Conservation (phyloP, 2,113 vertebrate species). For the Paratilapia polleni region DNA sequence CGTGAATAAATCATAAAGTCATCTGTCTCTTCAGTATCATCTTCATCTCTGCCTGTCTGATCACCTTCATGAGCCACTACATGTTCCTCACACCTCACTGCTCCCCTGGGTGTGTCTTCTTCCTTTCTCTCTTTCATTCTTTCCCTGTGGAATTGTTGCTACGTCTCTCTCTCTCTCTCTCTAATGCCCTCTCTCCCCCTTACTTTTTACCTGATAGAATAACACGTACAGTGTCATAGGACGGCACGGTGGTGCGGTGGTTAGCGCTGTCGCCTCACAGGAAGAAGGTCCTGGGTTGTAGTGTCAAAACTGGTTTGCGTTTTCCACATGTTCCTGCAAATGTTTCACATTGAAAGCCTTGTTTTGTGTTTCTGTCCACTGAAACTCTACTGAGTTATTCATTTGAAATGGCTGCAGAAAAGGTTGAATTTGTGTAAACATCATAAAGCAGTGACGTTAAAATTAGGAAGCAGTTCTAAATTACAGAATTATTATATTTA, state of each 20-base stretch:
- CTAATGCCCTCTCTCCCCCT: background rate
- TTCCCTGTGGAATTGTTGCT: background rate
- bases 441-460: no score
- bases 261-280: background rate
- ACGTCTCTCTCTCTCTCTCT: no score
- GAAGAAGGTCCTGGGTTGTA: background rate
- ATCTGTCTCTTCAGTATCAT: background rate
- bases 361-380: no score
- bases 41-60: background rate
- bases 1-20: background rate
- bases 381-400: no score
- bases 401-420: no score
- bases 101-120: background rate
- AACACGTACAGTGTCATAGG: background rate
- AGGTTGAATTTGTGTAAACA: no score
- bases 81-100: background rate
- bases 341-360: no score
- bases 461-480: no score
- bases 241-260: background rate
- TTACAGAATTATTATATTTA: no score
- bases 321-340: no score
- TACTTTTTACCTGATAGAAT: background rate
- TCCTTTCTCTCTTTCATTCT: background rate
- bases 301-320: no score
- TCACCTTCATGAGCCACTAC: background rate